Evolutionary conservation across 2,797 vertebrate genomes (phyloP), one percentile per base, ranked within the genome.

Genomic region (Neosilurus mollespiculum): DNA sequence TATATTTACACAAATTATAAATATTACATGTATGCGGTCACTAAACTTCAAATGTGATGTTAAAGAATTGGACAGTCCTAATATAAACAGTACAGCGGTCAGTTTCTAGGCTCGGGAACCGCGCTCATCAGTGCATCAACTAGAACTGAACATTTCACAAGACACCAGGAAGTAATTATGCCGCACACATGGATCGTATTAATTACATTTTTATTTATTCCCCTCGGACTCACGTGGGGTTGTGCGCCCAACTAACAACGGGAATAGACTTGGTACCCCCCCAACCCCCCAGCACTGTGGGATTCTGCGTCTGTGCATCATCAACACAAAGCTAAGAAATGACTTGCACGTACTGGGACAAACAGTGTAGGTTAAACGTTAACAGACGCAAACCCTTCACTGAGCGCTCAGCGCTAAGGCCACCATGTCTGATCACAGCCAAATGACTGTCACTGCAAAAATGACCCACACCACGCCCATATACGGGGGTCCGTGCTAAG

Each of bases 121-220:
- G 14, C 26, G 14, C 65, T 78, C 43, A 61, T 83, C 65, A 26
- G 75, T 49, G 34, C 83, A 73, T 73, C 64, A 26, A 26, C 62
- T 51, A 22, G 4, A 49, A 66, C 49, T 93, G 24, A 64, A 51
- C 22, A 76, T 81, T 67, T 59, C 71, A 89, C 90, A 83, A 93
- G 93, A 85, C 93, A 85, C 67, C 37, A 70, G 80, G 81, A 82
- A 86, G 72, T 83, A 26, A 82, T 82, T 73, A 80, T 51, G 59
- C 24, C 16, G 34, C 69, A 75, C 81, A 80, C 37, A 76, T 70
- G 81, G 62, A 58, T 93, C 86, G 89, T 91, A 86, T 93, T 94
- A 0, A 94, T 94, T 85, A 54, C 61, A 18, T 70, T 71, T 78
- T 61, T 77, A 78, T 81, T 81, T 62, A 64, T 65, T 26, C 80